Conservation (phyloP, 2,113 vertebrate genomes). For the Talpa occidentalis region DNA sequence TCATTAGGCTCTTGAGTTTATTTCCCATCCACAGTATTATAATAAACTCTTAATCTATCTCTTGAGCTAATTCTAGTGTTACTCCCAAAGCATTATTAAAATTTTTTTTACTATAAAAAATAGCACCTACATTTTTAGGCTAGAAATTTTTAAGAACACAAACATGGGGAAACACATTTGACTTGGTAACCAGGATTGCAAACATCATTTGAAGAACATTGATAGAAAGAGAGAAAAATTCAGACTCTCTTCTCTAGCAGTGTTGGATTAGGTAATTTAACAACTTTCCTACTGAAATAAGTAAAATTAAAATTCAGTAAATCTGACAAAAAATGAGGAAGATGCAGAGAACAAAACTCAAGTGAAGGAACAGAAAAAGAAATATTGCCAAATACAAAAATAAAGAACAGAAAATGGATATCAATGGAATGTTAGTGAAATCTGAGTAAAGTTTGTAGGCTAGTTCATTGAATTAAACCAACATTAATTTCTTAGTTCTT, state of each 20-base stretch:
- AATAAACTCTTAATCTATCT: neutral
- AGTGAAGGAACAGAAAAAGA: neutral
- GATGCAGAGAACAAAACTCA: neutral
- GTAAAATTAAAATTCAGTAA: neutral
- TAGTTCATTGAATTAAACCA: neutral
- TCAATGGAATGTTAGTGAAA: neutral
- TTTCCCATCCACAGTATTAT: neutral
- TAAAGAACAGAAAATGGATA: neutral
- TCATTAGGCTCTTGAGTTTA: neutral
- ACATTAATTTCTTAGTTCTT: conserved; percentile 13
- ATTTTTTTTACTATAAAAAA: neutral
- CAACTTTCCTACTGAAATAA: neutral
- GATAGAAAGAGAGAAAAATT: neutral
- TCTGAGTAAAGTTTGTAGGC: neutral
- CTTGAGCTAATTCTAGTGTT: neutral
- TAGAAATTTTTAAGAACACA: conserved; percentile 22
- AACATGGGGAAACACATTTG: neutral
- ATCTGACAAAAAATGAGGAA: neutral
- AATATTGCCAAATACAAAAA: no score
- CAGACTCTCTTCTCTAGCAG: conserved; percentile 12
- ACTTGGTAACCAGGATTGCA: neutral
- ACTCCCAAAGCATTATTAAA: neutral
- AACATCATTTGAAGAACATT: neutral
- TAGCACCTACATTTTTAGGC: neutral
- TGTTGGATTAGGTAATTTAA: neutral